Evolutionary conservation across 1,140 invertebrate species (phyloP).

Genomic region (Cherax quadricarinatus): DNA sequence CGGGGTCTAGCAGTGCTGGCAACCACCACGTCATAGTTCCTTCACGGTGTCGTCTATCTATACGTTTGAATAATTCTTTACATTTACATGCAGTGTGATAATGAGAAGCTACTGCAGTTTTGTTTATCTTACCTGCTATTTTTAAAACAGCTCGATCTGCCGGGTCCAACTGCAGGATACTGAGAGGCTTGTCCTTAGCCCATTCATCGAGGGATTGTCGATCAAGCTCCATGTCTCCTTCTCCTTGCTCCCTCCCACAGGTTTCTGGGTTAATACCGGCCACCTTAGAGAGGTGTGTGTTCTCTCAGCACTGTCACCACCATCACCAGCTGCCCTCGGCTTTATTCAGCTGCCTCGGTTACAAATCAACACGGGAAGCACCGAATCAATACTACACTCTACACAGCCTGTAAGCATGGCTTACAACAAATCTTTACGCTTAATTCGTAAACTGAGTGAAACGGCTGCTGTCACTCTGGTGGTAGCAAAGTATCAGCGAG

Average conservation of each 20-base stretch:
- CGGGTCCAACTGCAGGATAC: conserved; percentile 95
- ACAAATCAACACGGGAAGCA: conserved; percentile 67
- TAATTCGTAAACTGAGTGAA: conserved; percentile 41
- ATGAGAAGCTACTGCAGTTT: not conserved
- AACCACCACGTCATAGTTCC: not conserved
- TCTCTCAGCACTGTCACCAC: conserved; percentile 40
- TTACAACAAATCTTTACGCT: conserved; percentile 31
- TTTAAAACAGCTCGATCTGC: conserved; percentile 95
- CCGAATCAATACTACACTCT: conserved; percentile 64
- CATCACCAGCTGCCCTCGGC: conserved; percentile 52
- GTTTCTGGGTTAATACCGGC: conserved; percentile 51
- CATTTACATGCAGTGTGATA: not conserved
- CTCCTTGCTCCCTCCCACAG: conserved; percentile 47
- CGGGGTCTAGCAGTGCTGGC: conserved; percentile 20
- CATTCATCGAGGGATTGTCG: conserved; percentile 91
- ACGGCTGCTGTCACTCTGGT: conserved; percentile 33
- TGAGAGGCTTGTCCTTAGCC: conserved; percentile 96
- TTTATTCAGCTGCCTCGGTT: conserved; percentile 59
- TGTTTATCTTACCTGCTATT: conserved; percentile 89
- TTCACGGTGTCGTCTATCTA: not conserved
- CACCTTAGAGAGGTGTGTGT: conserved; percentile 63
- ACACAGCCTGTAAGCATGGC: conserved; percentile 58
- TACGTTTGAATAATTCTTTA: not conserved
- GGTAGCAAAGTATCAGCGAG: conserved; percentile 36
- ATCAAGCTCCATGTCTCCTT: conserved; percentile 74